Base-by-base conservation (phyloP, 53 echinoderm and acorn worm species). In the Astropecten irregularis region DNA sequence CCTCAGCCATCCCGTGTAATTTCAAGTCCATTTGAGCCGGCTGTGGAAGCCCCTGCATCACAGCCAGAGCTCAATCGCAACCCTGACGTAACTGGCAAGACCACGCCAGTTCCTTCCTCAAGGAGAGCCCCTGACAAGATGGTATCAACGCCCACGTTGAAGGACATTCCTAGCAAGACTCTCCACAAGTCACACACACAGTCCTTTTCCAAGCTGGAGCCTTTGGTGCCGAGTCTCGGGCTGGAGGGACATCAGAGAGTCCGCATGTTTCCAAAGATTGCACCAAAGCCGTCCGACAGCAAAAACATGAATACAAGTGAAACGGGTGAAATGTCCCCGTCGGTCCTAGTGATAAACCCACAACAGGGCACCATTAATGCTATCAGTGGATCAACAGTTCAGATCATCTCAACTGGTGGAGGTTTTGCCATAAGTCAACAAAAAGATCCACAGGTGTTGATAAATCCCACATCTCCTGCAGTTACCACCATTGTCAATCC, bases 141-240 rank as follows among this genome's bases (percentile, higher is more conserved):
- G n/a, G n/a, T n/a, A n/a, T n/a, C n/a, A n/a, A n/a, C n/a, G n/a
- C n/a, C n/a, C n/a, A n/a, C n/a, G n/a, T n/a, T n/a, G n/a, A n/a
- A n/a, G n/a, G n/a, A n/a, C n/a, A n/a, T n/a, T n/a, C n/a, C n/a
- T n/a, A 13, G n/a, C 42, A 42, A 42, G 42, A 42, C 6, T n/a
- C 14, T 58, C 26, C 64, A 2, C 42, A 68, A 27, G 68, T 44
- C n/a, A 20, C 23, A n/a, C 5, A 25, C 9, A 4, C 46, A 3
- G 11, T 68, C 68, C n/a, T 68, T 68, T 10, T 68, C 68, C 31
- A 68, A 68, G 68, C 46, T 68, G 68, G 68, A 68, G 25, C 51
- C 67, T 6, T 4, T 49, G n/a, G 15, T 20, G 26, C 54, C 68
- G 3, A 40, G 49, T 15, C 27, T 36, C 0, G 37, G 29, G 2